A percentile compares a stretch with the other conserved stretches of the same genome.
Evolutionary conservation across 2,113 vertebrate genomes (phyloP).

Genomic region (Haliaeetus leucogaster): DNA sequence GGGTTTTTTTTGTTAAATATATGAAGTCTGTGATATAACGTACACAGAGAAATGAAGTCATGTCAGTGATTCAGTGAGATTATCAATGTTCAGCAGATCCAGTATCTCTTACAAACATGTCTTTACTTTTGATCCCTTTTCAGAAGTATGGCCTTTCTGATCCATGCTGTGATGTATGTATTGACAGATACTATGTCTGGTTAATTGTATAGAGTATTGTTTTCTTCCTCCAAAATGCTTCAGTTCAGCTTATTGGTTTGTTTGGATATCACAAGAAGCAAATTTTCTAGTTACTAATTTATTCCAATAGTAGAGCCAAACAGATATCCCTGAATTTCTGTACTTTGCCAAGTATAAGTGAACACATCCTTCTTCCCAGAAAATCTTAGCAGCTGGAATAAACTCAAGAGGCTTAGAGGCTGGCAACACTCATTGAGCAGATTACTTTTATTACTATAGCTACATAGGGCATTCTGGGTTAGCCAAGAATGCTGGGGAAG

Average conservation of each 20-base stretch:
- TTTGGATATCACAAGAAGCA: neutral
- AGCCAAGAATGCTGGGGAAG: neutral
- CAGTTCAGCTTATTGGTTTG: neutral
- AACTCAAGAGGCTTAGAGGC: neutral
- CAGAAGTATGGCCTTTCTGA: neutral
- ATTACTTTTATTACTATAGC: neutral
- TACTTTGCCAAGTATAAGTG: neutral
- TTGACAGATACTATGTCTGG: neutral
- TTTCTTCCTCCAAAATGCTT: neutral
- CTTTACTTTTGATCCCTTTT: neutral
- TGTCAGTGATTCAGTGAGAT: neutral
- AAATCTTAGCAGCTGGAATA: neutral
- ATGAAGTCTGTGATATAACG: neutral
- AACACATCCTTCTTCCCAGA: neutral
- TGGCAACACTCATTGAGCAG: neutral
- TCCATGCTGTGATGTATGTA: neutral
- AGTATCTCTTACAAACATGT: neutral
- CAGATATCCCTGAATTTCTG: neutral
- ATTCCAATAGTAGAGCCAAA: neutral
- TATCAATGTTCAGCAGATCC: neutral
- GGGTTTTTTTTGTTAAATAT: neutral
- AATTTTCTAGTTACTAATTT: constrained; percentile 14
- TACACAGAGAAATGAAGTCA: neutral
- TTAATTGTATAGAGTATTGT: neutral
- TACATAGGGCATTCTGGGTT: neutral